Conservation (phyloP, 2,888 invertebrate species). For the Hesperia comma region DNA sequence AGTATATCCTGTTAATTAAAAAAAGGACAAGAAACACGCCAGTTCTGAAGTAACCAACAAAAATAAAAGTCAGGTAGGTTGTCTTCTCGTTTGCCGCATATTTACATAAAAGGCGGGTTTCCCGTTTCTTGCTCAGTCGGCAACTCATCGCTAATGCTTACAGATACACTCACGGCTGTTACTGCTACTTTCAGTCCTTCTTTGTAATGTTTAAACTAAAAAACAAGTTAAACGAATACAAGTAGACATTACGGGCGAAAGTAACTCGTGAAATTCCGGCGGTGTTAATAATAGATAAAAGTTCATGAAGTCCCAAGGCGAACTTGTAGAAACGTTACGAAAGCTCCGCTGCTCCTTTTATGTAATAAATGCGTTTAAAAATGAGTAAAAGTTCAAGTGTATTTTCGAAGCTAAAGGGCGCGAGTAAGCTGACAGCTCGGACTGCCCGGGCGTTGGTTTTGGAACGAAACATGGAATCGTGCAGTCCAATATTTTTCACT, state of each 20-base stretch:
- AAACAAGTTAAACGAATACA: not conserved
- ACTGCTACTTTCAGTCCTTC: no score
- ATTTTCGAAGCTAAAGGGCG: conserved; percentile 12
- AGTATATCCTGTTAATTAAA: no score
- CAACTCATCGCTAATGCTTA: no score
- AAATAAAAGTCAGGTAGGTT: no score
- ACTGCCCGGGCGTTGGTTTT: not conserved
- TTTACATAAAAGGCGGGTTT: no score
- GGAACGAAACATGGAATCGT: not conserved
- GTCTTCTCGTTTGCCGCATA: no score
- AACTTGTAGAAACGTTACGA: conserved; percentile 28
- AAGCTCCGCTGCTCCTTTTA: conserved; percentile 25
- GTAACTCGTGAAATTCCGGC: conserved; percentile 4
- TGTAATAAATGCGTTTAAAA: conserved; percentile 25
- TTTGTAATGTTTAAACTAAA: no score
- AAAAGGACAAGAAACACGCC: no score
- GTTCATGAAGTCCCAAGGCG: conserved; percentile 24
- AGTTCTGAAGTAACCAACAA: no score
- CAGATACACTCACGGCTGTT: no score
- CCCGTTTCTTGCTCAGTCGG: no score
- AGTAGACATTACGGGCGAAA: not conserved
- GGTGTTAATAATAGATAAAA: conserved; percentile 28
- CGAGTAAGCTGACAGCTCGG: not conserved
- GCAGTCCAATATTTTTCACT: no score
- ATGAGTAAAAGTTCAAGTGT: conserved; percentile 31